Percentiles rank a stretch among this genome's conserved stretches.
Conservation (phyloP, 2,888 invertebrate species). For the Erebia aethiops region DNA sequence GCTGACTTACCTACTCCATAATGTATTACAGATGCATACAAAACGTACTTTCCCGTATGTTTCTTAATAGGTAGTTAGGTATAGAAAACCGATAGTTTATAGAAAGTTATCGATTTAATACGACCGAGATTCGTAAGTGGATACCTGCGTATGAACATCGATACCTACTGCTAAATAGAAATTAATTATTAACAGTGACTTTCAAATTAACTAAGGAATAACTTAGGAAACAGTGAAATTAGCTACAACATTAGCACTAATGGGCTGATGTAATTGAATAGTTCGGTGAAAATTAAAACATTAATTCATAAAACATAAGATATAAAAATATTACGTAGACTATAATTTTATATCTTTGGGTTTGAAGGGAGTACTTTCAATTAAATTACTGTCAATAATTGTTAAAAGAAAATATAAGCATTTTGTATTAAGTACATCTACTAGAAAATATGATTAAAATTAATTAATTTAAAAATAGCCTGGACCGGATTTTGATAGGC, state of each 20-base stretch:
- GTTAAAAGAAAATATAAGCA: too few relatives aligned
- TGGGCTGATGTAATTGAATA: conserved; percentile 17
- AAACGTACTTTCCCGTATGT: conserved; percentile 10
- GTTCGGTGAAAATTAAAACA: not conserved
- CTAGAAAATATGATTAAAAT: too few relatives aligned
- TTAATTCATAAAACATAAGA: not conserved
- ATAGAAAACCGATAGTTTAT: not conserved
- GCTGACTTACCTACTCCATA: conserved; percentile 2
- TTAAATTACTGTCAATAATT: too few relatives aligned
- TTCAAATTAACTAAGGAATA: conserved; percentile 11
- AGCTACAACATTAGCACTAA: conserved; percentile 8
- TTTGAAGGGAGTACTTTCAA: too few relatives aligned
- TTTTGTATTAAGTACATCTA: too few relatives aligned
- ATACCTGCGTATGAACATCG: conserved; percentile 19
- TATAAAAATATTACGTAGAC: too few relatives aligned
- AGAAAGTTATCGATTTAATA: conserved; percentile 22
- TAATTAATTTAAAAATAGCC: too few relatives aligned
- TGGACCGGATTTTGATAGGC: too few relatives aligned
- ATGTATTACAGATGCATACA: conserved; percentile 1
- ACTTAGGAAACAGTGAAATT: conserved; percentile 8
- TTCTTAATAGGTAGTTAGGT: not conserved
- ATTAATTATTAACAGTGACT: conserved; percentile 21
- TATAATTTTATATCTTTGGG: too few relatives aligned
- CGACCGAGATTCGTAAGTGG: conserved; percentile 6
- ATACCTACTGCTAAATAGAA: conserved; percentile 11